Evolutionary conservation across 1,140 invertebrate species (phyloP), one percentile per base, ranked within the genome.

Genomic region (Mercenaria mercenaria): DNA sequence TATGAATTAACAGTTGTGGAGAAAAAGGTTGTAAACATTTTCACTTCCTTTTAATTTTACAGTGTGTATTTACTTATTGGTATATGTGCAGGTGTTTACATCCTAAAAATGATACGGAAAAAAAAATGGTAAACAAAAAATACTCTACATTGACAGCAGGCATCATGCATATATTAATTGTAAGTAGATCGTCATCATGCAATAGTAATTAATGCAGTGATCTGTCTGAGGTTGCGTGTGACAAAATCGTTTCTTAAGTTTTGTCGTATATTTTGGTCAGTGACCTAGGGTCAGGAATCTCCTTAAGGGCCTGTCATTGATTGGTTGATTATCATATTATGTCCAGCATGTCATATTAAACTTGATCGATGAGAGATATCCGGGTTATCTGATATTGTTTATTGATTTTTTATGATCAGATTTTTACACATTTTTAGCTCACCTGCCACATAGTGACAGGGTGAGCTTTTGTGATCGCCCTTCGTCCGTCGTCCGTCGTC

Each of bases 221-320:
- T 72, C 39, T 15, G 67, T 72, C 15, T 29, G 26, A 29, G 20
- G 43, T 47, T 8, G 15, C 15, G 43, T 64, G 26, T 29, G 59
- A 11, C 26, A 26, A 64, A 64, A 26, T 64, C n/a, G n/a, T 11
- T 56, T 13, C 52, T 64, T 29, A 1, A n/a, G 4, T 29, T 64
- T 8, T 64, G 59, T 47, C 43, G 43, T 64, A 29, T 64, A 34
- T 15, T 77, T 37, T 47, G 74, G 26, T 32, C 43, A 29, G 74
- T 77, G 74, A 77, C 74, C 74, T 23, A 29, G 26, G 74, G 74
- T 77, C 74, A 77, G 29, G 74, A 11, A 50, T 77, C 74, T 77
- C 43, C 74, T 34, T 29, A 4, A 74, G 43, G 67, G 41, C 41
- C 8, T 29, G 10, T n/a, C 69, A 26, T 10, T 77, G 43, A 77